phyloP scores from a whole-genome alignment of 2,113 vertebrate species.

The Lonchura striata region DNA sequence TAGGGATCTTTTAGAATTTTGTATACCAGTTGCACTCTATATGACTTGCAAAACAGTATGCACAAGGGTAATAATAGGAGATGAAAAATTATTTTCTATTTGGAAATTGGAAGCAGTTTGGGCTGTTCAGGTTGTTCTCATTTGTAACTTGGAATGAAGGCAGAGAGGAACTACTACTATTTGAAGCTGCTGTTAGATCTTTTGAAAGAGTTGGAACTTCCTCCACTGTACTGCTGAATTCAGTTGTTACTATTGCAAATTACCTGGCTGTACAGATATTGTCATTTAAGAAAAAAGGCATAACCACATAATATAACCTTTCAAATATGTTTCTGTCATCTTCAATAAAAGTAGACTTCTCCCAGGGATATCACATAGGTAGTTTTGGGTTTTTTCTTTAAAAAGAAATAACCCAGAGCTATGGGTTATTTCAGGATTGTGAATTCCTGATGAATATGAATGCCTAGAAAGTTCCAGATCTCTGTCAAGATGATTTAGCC shows the following conservation, averaged over 20 bases:
- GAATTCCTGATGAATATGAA: slow-evolving; percentile 35
- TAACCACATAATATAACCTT: background rate
- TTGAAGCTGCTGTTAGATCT: background rate
- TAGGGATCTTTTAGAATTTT: background rate
- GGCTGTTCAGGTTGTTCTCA: background rate
- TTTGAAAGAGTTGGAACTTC: background rate
- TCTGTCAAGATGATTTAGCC: slow-evolving; percentile 52
- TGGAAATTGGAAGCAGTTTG: background rate
- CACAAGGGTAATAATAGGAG: background rate
- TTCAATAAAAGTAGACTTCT: background rate
- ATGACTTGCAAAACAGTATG: background rate
- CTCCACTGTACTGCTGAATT: background rate
- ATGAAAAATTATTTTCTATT: background rate
- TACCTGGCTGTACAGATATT: background rate
- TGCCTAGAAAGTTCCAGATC: slow-evolving; percentile 55
- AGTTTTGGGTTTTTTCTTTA: background rate
- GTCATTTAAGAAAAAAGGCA: background rate
- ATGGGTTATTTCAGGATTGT: background rate
- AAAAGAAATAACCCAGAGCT: slow-evolving; percentile 20
- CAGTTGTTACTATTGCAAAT: background rate
- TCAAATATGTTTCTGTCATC: background rate
- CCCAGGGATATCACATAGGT: background rate
- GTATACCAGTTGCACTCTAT: background rate
- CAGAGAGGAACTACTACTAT: background rate
- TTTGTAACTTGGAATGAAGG: background rate